phyloP scores from a whole-genome alignment of 2,113 vertebrate genomes.

The Lasiurus borealis region DNA sequence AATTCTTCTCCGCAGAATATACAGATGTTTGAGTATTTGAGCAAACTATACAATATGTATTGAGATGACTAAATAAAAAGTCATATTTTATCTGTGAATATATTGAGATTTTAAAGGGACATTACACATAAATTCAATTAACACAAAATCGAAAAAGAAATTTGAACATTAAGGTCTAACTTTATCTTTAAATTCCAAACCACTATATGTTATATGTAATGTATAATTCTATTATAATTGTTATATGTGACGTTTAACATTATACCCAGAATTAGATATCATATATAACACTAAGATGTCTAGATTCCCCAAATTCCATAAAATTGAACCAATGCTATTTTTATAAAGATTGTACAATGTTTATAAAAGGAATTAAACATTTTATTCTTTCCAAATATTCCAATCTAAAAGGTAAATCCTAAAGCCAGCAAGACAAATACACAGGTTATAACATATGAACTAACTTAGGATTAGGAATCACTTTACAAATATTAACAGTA shows the following conservation, averaged over 20 bases:
- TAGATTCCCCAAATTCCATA: neutral
- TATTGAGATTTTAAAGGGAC: neutral
- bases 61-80: neutral
- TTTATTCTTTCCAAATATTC: slow-evolving; percentile 56
- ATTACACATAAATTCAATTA: slow-evolving; percentile 50
- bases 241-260: no score
- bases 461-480: slow-evolving; percentile 40
- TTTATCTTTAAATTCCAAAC: slow-evolving; percentile 48
- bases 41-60: neutral
- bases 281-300: neutral
- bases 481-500: slow-evolving; percentile 51
- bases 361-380: slow-evolving; percentile 21
- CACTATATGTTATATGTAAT: neutral
- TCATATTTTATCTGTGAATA: slow-evolving; percentile 14
- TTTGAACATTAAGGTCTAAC: slow-evolving; percentile 35
- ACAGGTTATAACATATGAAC: neutral
- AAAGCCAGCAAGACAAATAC: slow-evolving; percentile 51
- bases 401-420: slow-evolving; percentile 56
- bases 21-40: slow-evolving; percentile 20
- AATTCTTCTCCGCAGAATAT: slow-evolving; percentile 29
- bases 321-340: slow-evolving; percentile 38
- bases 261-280: neutral
- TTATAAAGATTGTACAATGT: slow-evolving; percentile 21
- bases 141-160: slow-evolving; percentile 38
- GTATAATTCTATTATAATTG: no score